Conservation (phyloP, 2,113 vertebrate genomes). For the Cynocephalus volans region DNA sequence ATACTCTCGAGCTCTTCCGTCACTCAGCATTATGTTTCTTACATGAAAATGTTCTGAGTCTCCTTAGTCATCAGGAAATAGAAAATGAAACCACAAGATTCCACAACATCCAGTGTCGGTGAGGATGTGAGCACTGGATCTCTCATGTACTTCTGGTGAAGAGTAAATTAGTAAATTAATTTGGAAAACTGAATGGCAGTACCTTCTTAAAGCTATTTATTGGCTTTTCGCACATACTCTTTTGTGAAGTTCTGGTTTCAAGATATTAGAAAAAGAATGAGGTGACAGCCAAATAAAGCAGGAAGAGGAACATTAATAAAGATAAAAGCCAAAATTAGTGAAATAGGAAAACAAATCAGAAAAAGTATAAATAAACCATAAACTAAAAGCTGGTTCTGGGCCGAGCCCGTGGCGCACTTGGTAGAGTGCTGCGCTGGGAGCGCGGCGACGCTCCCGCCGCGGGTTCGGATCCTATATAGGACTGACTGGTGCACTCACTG, state of each 20-base stretch:
- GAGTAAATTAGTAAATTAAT: background rate
- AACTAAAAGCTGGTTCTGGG: background rate
- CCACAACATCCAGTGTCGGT: background rate
- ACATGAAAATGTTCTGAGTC: background rate
- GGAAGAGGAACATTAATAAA: background rate
- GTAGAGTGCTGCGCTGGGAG: too few relatives aligned
- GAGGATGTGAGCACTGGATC: rapidly evolving
- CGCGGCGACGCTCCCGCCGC: too few relatives aligned
- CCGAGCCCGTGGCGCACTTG: too few relatives aligned
- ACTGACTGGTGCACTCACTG: too few relatives aligned
- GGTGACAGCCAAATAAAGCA: conserved; percentile 16
- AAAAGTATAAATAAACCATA: conserved; percentile 44
- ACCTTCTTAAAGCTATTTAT: background rate
- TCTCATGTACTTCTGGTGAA: background rate
- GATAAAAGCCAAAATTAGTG: conserved; percentile 43
- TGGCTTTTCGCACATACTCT: background rate
- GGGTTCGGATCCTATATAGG: too few relatives aligned
- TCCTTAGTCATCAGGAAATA: background rate
- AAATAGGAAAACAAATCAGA: conserved; percentile 42
- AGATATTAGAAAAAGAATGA: background rate
- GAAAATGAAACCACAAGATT: background rate
- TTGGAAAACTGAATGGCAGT: background rate
- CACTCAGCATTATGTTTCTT: background rate
- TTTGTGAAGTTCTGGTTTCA: background rate
- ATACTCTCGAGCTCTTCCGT: background rate